A percentile compares a stretch with the other conserved stretches of the same genome.
Evolutionary conservation across 2,888 invertebrate species (phyloP).

Genomic region (Apotomis turbidana): DNA sequence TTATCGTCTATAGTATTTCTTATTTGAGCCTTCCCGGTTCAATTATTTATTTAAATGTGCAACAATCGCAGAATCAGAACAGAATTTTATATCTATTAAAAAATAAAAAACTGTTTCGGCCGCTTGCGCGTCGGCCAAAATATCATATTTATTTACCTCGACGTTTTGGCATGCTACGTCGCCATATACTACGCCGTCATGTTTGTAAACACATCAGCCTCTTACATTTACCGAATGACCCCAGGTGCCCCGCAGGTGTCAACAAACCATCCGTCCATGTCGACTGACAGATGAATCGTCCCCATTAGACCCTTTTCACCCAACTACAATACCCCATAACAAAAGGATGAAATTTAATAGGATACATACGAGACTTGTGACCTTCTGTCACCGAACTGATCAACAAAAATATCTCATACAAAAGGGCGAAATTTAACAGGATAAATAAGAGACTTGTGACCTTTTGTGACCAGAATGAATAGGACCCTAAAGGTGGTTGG

Average conservation of each 20-base stretch:
- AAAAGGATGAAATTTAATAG: not conserved
- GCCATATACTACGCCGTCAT: not conserved
- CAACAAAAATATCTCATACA: not conserved
- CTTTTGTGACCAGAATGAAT: not conserved
- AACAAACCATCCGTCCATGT: conserved; percentile 19
- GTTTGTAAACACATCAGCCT: conserved; percentile 15
- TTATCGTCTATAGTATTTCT: too few relatives aligned
- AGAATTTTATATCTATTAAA: too few relatives aligned
- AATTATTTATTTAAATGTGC: too few relatives aligned
- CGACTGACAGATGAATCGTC: conserved; percentile 27
- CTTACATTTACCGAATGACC: not conserved
- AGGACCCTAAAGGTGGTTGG: not conserved
- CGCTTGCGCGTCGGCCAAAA: too few relatives aligned
- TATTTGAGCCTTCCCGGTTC: too few relatives aligned
- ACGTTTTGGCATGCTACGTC: too few relatives aligned
- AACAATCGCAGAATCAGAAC: too few relatives aligned
- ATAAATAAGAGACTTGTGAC: not conserved
- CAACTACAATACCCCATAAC: not conserved
- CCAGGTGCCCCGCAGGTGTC: conserved; percentile 9
- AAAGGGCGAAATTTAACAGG: not conserved
- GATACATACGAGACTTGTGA: not conserved
- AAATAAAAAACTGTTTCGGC: too few relatives aligned
- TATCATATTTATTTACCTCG: too few relatives aligned
- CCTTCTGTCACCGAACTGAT: not conserved
- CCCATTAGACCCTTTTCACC: conserved; percentile 7